Evolutionary conservation across 2,888 invertebrate genomes (phyloP), one percentile per base, ranked within the genome.

Genomic region (Crocallis elinguaria): DNA sequence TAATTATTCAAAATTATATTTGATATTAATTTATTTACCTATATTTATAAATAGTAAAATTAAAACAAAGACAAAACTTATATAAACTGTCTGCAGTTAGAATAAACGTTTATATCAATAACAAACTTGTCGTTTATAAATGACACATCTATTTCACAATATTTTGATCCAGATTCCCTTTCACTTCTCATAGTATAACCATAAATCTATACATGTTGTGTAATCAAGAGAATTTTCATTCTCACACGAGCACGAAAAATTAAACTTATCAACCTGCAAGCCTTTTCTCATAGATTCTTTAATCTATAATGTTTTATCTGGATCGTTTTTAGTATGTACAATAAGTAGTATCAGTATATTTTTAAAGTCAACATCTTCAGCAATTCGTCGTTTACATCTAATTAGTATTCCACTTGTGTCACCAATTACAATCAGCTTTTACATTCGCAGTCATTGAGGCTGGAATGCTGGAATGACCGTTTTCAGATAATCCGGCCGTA

Each of bases 371-470:
- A 12, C 14, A 38, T 32, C 38, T 38, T 33, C 37, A 32, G 30
- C 6, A 27, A 25, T 32, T 36, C 41, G 17, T 37, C 5, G 30
- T 41, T 48, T 21, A 48, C 46, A 42, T 38, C 48, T 53, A 43
- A n/a, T 53, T 32, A 43, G 32, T 43, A 53, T 43, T 48, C 48
- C 30, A 27, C 41, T 30, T 11, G 17, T 46, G 52, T 41, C 48
- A 37, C 42, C 32, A 43, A 42, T 49, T 41, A 54, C 67, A 72
- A 67, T 61, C 69, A 69, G 77, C 75, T 80, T 79, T 79, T 80
- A 83, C 77, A 75, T 81, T 75, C 64, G 57, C 66, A 54, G 72
- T 69, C 73, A 73, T 72, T 64, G 67, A 72, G 65, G 62, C 57
- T 57, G 71, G 79, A 78, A 84, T 79, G 73, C 56, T 30, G 54